phyloP scores from a whole-genome alignment of 1,140 invertebrate species.

The Sycophila sp. region DNA sequence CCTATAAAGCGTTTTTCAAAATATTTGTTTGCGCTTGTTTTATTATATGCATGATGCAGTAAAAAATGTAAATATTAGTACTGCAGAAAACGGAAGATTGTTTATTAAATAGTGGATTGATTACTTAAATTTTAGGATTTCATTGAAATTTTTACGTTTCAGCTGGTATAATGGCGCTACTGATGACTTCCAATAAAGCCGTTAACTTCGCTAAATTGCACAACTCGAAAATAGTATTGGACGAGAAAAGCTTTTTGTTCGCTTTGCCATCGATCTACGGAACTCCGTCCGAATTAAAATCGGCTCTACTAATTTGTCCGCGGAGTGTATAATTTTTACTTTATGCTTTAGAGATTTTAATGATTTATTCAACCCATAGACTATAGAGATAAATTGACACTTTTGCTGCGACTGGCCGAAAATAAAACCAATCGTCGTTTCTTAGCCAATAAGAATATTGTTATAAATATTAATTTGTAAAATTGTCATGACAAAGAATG shows the following conservation, averaged over 20 bases:
- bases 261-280: constrained; percentile 41
- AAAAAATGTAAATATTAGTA: too few relatives aligned
- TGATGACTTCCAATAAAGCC: constrained; percentile 44
- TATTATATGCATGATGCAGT: too few relatives aligned
- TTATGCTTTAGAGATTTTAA: neutral
- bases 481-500: too few relatives aligned
- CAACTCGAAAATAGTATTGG: constrained; percentile 41
- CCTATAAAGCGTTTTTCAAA: too few relatives aligned
- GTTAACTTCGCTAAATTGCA: constrained; percentile 44
- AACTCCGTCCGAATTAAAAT: constrained; percentile 42
- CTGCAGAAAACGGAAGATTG: too few relatives aligned
- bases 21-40: too few relatives aligned
- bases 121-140: too few relatives aligned
- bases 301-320: constrained; percentile 42
- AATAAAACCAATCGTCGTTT: too few relatives aligned
- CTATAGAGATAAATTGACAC: neutral
- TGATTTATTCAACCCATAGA: too few relatives aligned
- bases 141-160: constrained; percentile 35
- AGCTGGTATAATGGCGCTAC: constrained; percentile 55
- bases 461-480: too few relatives aligned
- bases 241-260: constrained; percentile 50
- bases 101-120: too few relatives aligned
- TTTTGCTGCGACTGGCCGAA: neutral
- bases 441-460: too few relatives aligned
- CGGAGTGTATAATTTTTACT: neutral